Conservation (phyloP, 2,113 vertebrate genomes). For the Trematocara macrostoma region DNA sequence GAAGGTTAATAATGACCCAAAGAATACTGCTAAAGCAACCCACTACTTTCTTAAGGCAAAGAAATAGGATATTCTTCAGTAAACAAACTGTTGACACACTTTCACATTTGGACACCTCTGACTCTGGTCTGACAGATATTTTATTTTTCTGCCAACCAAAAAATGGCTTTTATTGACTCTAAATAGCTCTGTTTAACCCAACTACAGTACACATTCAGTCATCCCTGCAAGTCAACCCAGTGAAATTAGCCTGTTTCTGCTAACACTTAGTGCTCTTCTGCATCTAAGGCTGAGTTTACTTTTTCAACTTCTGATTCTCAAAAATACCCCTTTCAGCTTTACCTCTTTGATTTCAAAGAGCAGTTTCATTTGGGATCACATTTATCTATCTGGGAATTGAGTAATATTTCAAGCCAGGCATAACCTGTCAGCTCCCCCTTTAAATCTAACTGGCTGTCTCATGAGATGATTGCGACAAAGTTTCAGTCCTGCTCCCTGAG, state of each 20-base stretch:
- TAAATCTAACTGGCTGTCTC: not conserved
- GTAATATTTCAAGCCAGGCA: not conserved
- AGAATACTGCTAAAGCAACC: not conserved
- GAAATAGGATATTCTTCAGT: not conserved
- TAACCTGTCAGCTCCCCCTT: not conserved
- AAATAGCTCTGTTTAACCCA: not conserved
- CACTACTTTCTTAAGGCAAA: not conserved
- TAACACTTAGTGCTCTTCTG: not conserved
- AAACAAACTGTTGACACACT: constrained; percentile 5
- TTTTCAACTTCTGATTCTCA: not conserved
- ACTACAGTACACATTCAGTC: not conserved
- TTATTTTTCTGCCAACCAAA: not conserved
- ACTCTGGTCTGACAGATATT: not conserved
- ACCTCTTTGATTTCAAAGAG: not conserved
- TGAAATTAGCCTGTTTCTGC: not conserved
- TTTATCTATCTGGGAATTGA: not conserved
- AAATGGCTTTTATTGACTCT: not conserved
- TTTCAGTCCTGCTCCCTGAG: not conserved
- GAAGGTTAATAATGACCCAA: not conserved
- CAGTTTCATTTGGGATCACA: not conserved
- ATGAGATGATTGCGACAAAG: not conserved
- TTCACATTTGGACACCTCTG: not conserved
- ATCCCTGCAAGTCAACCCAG: constrained; percentile 3
- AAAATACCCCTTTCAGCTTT: not conserved
- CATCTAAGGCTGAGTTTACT: not conserved